phyloP scores from a whole-genome alignment of 53 echinoderm and acorn worm genomes.

The Apostichopus leukothele region DNA sequence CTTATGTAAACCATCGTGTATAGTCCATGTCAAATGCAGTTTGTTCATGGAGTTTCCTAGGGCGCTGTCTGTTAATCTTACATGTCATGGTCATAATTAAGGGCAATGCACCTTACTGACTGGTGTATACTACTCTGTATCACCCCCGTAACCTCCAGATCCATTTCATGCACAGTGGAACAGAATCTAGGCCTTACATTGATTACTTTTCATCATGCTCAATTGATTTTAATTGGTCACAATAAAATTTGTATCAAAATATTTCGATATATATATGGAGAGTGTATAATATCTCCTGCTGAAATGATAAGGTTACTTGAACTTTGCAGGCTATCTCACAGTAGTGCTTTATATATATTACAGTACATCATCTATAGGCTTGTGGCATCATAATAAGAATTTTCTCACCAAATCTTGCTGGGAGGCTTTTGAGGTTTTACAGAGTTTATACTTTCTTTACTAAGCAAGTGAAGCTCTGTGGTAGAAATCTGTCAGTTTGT shows the following conservation, averaged over 20 bases:
- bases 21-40: too few relatives aligned
- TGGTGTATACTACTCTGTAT: neutral
- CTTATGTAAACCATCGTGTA: too few relatives aligned
- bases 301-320: neutral
- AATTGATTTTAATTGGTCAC: neutral
- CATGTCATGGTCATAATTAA: neutral
- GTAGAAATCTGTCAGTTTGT: too few relatives aligned
- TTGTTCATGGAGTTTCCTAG: too few relatives aligned
- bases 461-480: too few relatives aligned
- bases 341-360: too few relatives aligned
- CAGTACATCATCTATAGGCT: too few relatives aligned
- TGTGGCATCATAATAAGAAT: too few relatives aligned
- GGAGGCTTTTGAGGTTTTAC: too few relatives aligned
- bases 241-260: conserved; percentile 18
- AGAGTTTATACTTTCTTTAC: too few relatives aligned
- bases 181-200: neutral
- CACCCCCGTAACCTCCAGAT: neutral
- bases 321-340: neutral
- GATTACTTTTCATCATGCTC: conserved; percentile 14
- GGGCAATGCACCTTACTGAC: neutral
- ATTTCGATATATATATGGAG: neutral
- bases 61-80: too few relatives aligned
- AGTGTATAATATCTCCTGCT: conserved; percentile 7
- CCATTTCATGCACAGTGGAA: neutral
- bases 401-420: too few relatives aligned